A percentile compares a stretch with the other conserved stretches of the same genome.
Conservation (phyloP, 2,113 vertebrate species). For the Sardina pilchardus region DNA sequence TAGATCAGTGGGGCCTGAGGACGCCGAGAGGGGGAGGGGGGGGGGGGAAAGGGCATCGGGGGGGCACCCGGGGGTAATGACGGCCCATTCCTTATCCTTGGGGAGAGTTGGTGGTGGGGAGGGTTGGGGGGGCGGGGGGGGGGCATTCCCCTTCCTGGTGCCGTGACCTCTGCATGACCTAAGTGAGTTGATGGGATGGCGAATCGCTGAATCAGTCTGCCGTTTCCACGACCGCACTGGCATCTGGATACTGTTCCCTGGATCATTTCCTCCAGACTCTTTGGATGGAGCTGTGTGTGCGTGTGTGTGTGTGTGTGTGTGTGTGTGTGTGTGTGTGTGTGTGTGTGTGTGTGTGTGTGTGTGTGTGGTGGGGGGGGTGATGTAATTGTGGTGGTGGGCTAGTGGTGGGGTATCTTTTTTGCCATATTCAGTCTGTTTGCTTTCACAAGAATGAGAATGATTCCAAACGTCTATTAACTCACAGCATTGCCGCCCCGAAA, state of each 20-base stretch:
- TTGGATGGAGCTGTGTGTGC: background rate
- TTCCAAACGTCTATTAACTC: background rate
- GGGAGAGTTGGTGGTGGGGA: no score
- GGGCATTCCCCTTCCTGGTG: no score
- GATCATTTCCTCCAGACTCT: background rate
- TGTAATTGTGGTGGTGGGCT: background rate
- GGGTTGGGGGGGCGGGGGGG: no score
- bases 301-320: no score
- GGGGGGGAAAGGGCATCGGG: no score
- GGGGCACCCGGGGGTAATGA: conserved; percentile 31
- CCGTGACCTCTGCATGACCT: background rate
- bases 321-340: background rate
- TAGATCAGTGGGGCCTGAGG: conserved; percentile 43
- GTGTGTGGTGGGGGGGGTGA: background rate
- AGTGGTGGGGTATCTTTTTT: background rate
- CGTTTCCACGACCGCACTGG: background rate
- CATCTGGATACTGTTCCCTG: background rate
- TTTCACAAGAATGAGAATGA: conserved; percentile 1
- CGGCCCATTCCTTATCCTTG: conserved; percentile 32
- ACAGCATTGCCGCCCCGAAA: background rate
- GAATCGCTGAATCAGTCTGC: background rate
- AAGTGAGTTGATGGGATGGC: background rate
- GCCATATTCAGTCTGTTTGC: background rate
- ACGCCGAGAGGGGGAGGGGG: no score
- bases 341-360: conserved; percentile 16